Base-by-base conservation (phyloP, 2,888 invertebrate genomes). In the Eupithecia tripunctaria region DNA sequence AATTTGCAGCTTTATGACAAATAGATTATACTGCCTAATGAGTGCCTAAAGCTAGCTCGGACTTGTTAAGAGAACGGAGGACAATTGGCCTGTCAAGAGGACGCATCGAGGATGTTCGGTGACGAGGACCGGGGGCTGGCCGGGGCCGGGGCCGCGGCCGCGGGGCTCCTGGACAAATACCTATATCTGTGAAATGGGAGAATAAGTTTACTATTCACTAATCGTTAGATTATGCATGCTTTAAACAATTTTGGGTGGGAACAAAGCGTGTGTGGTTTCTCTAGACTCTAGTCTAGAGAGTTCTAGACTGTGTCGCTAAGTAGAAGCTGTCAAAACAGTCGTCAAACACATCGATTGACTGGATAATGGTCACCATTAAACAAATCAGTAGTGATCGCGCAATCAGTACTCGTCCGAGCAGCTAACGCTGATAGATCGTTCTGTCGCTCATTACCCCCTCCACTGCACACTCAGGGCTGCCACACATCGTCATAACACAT, bases 401-500 rank as follows among this genome's bases (percentile, higher is more conserved):
- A 75, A 78, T 76, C 75, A 76, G 73, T 60, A 62, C 60, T 56
- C 71, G 73, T 72, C 68, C 70, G 75, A 70, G 73, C 75, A 71
- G 62, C 72, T 76, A 72, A 72, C 79, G 69, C 75, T 76, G 77
- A 75, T 79, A 79, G 80, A 82, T 84, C 80, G 80, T 70, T 67
- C 75, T 80, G 81, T 82, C 84, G 80, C 80, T 82, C 80, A 84
- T 82, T 83, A 82, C 77, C 70, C 59, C 73, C 59, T 72, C 63
- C 71, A 66, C 25, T 29, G 2, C 32, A 62, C 29, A 29, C 32
- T 51, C 68, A 74, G 74, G 71, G 74, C 32, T 74, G 32, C n/a
- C 73, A 67, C 51, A 21, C 51, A 51, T 51, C 21, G 2, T 10
- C 29, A 29, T 4, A 2, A 29, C 4, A 29, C 29, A 29, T 29